Evolutionary conservation across 2,113 vertebrate species (phyloP), one percentile per base, ranked within the genome.

Genomic region (Vicugna pacos): DNA sequence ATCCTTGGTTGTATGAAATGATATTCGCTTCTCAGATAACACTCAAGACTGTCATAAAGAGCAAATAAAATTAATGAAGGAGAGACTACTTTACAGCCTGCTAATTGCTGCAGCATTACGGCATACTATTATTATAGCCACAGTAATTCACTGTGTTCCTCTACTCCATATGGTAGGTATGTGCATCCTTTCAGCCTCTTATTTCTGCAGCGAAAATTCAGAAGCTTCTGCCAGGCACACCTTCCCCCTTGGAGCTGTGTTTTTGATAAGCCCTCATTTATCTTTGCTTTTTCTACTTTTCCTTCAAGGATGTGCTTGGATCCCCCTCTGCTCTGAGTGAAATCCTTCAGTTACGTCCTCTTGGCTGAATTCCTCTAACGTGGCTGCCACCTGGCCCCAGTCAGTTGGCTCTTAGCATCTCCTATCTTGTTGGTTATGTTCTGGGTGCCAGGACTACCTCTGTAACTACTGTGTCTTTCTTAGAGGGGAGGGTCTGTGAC

Each of bases 351-450:
- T 58, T n/a, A 7, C 17, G 24, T 69, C 38, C 28, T 28, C 28
- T 77, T 92, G 91, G 46, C 91, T 86, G 77, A 93, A 50, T 48
- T 93, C 86, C 81, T 88, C 28, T 9, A 82, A 35, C 58, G 38
- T 5, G 16, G 82, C 64, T 83, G n/a, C 69, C 60, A 56, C 67
- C 77, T 81, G 70, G 69, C 32, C 28, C 58, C 30, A 54, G n/a
- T 42, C 50, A 69, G 19, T 83, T 94, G 93, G 70, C n/a, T 67
- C 7, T 64, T 88, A 84, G 80, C 46, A 62, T 75, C 83, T 81
- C 64, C 83, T 73, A 15, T 73, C 82, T 75, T 89, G 14, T 46
- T 92, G 16, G 56, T 81, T 82, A 50, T 42, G 19, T 89, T 88
- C 54, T 62, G 30, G 77, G n/a, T 83, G 13, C 24, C 92, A 79